Percentiles rank a stretch among this genome's conserved stretches.
These are phyloP conservation scores for Drosophila kepulauana DNA, from an alignment of 1,140 invertebrate species.

Conservation along the genomic window DNA sequence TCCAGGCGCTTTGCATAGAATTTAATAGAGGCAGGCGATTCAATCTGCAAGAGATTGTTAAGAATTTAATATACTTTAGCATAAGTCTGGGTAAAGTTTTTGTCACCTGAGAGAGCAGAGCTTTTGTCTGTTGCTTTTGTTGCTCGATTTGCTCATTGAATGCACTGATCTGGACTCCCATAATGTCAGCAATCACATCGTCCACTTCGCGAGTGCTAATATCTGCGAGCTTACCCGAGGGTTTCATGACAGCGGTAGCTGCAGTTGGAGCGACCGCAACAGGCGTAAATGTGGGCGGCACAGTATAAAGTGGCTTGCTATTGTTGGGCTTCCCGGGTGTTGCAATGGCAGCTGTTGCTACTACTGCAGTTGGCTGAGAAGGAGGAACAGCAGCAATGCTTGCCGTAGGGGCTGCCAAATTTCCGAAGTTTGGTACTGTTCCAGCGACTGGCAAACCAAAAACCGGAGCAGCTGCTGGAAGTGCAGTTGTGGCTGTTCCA, in stretches of 20 bases:
- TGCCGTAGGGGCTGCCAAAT: not conserved
- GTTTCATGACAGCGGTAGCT: not conserved
- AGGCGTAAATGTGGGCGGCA: conserved; percentile 68
- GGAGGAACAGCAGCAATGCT: not conserved
- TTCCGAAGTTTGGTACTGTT: conserved; percentile 8
- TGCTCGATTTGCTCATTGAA: conserved; percentile 88
- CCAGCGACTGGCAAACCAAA: not conserved
- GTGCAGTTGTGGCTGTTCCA: not conserved
- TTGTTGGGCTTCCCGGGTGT: not conserved
- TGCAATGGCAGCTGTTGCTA: not conserved
- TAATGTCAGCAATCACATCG: conserved; percentile 76
- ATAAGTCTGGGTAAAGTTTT: not conserved
- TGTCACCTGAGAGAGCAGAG: conserved; percentile 85
- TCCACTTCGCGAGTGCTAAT: conserved; percentile 44
- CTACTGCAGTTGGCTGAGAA: not conserved
- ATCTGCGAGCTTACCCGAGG: not conserved
- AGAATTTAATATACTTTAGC: not conserved
- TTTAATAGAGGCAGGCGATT: conserved; percentile 86
- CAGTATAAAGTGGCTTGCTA: conserved; percentile 74
- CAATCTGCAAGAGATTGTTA: conserved; percentile 74
- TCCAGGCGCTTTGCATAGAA: conserved; percentile 85
- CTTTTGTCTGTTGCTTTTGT: conserved; percentile 86
- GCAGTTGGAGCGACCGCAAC: conserved; percentile 15
- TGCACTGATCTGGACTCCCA: conserved; percentile 86
- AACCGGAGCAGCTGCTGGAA: not conserved